Percentiles rank a stretch among this genome's conserved stretches.
Evolutionary conservation across 2,888 invertebrate genomes (phyloP).

Genomic region (Drosophila silvestris): DNA sequence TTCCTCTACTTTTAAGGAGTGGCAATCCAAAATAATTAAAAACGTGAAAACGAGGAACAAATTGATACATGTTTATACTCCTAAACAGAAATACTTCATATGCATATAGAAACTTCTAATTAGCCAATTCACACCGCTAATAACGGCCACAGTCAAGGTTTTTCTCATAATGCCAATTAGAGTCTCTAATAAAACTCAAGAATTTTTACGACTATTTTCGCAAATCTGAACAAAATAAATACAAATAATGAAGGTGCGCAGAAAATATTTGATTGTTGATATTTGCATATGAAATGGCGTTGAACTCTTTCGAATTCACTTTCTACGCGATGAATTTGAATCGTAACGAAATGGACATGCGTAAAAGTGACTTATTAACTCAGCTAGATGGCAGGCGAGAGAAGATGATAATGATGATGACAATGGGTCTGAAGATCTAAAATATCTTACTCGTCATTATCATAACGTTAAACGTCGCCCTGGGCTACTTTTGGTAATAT

Average conservation of each 20-base stretch:
- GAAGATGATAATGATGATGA: constrained; percentile 3
- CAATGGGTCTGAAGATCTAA: neutral
- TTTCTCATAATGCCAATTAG: constrained; percentile 41
- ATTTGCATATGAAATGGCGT: constrained; percentile 64
- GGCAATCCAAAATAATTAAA: neutral
- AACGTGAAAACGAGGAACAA: neutral
- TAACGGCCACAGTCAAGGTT: constrained; percentile 5
- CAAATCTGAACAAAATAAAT: neutral
- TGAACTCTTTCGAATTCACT: constrained; percentile 67
- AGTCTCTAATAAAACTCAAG: constrained; percentile 31
- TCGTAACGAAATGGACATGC: constrained; percentile 5
- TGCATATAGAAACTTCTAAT: constrained; percentile 13
- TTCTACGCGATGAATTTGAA: constrained; percentile 43
- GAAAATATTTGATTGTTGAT: constrained; percentile 19
- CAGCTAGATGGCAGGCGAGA: constrained; percentile 2
- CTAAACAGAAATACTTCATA: neutral
- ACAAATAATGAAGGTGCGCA: constrained; percentile 12
- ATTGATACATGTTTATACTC: neutral
- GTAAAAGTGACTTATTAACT: constrained; percentile 17
- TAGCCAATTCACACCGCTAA: constrained; percentile 26
- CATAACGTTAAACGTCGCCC: constrained; percentile 23
- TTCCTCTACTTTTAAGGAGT: constrained; percentile 28
- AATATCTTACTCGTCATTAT: constrained; percentile 2
- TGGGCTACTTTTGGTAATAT: constrained; percentile 10
- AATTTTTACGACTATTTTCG: constrained; percentile 33